Evolutionary conservation across 2,113 vertebrate species (phyloP).

Genomic region (Sceloporus undulatus): DNA sequence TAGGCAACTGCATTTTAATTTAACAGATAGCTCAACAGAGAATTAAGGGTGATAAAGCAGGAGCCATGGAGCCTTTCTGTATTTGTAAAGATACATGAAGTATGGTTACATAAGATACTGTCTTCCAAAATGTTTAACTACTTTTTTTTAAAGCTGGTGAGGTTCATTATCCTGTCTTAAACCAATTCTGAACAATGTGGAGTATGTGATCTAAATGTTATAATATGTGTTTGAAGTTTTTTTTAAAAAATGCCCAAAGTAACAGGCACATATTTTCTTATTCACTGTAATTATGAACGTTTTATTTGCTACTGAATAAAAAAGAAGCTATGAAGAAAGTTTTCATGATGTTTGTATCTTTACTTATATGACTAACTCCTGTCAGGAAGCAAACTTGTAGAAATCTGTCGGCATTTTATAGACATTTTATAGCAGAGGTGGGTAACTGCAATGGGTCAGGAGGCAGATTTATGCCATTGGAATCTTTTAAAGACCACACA

Average conservation of each 20-base stretch:
- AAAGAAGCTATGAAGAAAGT: neutral
- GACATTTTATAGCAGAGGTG: too few relatives aligned
- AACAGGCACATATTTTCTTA: neutral
- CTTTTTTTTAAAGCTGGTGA: slow-evolving; percentile 4
- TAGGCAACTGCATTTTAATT: slow-evolving; percentile 28
- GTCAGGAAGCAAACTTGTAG: neutral
- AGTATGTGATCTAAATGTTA: neutral
- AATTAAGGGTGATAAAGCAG: slow-evolving; percentile 16
- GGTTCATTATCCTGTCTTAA: neutral
- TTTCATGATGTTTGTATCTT: neutral
- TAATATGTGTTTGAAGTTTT: neutral
- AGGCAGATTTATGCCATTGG: too few relatives aligned
- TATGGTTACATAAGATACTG: slow-evolving; percentile 3
- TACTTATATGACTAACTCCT: neutral
- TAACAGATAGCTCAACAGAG: slow-evolving; percentile 1
- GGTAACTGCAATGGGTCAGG: too few relatives aligned
- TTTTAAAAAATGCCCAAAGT: neutral
- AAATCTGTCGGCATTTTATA: too few relatives aligned
- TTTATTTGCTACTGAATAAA: neutral
- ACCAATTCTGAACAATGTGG: neutral
- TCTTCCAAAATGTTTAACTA: slow-evolving; percentile 24
- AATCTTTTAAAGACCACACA: too few relatives aligned
- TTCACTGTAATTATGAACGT: neutral
- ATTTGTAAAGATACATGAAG: neutral
- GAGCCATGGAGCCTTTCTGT: slow-evolving; percentile 11